Evolutionary conservation across 2,113 vertebrate species (phyloP).

Genomic region (Eira barbara): DNA sequence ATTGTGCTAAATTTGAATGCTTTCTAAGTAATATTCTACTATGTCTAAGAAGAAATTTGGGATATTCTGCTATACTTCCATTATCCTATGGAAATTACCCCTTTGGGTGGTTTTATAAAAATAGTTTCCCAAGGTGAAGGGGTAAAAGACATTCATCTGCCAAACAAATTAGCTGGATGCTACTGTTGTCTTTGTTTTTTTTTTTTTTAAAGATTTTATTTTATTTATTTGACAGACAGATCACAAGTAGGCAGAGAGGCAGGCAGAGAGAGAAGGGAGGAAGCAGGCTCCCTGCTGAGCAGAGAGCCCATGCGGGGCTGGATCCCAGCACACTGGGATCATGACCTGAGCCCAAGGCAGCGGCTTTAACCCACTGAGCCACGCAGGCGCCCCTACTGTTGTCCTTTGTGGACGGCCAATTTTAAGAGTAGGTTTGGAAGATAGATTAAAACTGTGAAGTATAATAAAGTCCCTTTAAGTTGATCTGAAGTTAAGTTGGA

Average conservation of each 20-base stretch:
- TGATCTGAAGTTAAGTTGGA: neutral
- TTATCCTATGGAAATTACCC: neutral
- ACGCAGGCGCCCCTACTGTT: too few species aligned
- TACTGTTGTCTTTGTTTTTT: neutral
- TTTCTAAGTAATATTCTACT: neutral
- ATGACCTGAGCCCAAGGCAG: too few species aligned
- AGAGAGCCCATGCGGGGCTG: too few species aligned
- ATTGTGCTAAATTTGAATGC: neutral
- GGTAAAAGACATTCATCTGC: neutral
- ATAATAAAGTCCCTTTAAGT: neutral
- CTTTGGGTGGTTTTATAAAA: neutral
- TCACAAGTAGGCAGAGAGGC: too few species aligned
- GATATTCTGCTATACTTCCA: neutral
- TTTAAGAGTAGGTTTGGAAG: neutral
- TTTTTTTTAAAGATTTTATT: too few species aligned
- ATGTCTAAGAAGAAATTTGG: neutral
- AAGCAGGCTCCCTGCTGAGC: too few species aligned
- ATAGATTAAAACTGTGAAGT: slow-evolving; percentile 10
- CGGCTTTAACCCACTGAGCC: too few species aligned
- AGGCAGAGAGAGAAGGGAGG: too few species aligned
- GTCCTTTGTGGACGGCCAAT: neutral
- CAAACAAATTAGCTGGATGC: neutral
- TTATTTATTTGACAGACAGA: too few species aligned
- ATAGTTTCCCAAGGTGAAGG: neutral
- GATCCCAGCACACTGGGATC: too few species aligned